Base-by-base conservation (phyloP, 2,113 vertebrate species). In the Maccullochella peelii region DNA sequence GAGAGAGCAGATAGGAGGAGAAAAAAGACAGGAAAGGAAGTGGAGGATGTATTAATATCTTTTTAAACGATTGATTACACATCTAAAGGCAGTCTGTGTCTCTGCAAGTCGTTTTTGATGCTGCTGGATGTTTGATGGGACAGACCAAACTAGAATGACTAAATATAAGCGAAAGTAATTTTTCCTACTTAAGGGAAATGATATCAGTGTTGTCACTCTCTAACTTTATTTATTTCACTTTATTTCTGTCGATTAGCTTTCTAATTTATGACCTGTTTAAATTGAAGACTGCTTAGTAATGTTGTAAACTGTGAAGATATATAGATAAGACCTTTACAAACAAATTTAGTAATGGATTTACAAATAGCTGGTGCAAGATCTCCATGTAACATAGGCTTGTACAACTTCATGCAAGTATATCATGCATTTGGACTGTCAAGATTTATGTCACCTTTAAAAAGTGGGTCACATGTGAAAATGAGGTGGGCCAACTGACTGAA, bases 21-120 rank as follows among this genome's bases (percentile, higher is more conserved):
- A 33, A 80, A 69, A 75, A 67, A 75, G 62, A 81, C 38, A 38
- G 33, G 38, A 33, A 33, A 33, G 33, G 33, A 33, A 4, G 33
- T 33, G 33, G 33, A 33, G 63, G 78, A 47, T 36, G 52, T 55
- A 75, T 81, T 79, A 30, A 82, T 71, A 67, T 71, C 21, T 71
- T 80, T 70, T 77, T 63, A 4, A 62, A 67, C 27, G 12, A 84
- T 65, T 88, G 74, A 87, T 85, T 83, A 68, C 79, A 86, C 84
- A 85, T 86, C 70, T 79, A 42, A 88, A 77, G 72, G 47, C 79
- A 33, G 59, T 25, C 21, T 27, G 58, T 73, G 84, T 65, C 52
- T 30, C 66, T 44, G 67, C 49, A 0, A n/a, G 49, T 44, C 73
- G 23, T 5, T 61, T 83, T 77, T 82, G 50, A 85, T 74, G 65